phyloP scores from a whole-genome alignment of 2,888 invertebrate genomes.

The Melikaiella ostensackeni region DNA sequence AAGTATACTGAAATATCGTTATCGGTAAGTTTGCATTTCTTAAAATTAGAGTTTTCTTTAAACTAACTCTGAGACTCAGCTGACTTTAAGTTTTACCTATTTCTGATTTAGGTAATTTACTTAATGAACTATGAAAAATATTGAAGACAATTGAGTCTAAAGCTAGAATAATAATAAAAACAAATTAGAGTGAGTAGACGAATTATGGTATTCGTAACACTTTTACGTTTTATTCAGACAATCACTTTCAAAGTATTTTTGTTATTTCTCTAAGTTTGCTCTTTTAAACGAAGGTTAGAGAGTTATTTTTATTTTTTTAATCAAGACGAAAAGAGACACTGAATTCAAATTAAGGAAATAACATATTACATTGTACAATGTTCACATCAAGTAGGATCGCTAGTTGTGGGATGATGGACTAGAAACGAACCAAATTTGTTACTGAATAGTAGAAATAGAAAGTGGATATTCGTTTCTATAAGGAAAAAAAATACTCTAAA shows the following conservation, averaged over 20 bases:
- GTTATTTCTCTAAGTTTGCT: background rate
- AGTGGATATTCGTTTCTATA: background rate
- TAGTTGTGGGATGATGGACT: slow-evolving; percentile 3
- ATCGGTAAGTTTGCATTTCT: too few species aligned
- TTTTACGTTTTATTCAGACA: slow-evolving; percentile 28
- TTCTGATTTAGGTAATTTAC: slow-evolving; percentile 1
- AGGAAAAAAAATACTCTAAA: background rate
- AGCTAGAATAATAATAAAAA: background rate
- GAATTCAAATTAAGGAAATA: slow-evolving; percentile 16
- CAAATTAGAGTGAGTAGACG: slow-evolving; percentile 1
- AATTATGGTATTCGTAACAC: background rate
- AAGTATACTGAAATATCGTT: too few species aligned
- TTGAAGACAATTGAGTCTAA: background rate
- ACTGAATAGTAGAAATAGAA: background rate
- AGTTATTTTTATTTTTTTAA: slow-evolving; percentile 33
- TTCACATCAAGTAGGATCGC: slow-evolving; percentile 6
- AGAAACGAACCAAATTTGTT: slow-evolving; percentile 20
- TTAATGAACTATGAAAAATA: background rate
- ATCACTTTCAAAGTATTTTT: slow-evolving; percentile 21
- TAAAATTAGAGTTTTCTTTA: slow-evolving; percentile 1
- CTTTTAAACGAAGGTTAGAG: background rate
- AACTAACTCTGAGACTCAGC: slow-evolving; percentile 34
- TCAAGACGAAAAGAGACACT: background rate
- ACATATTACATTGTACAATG: background rate
- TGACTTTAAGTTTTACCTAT: slow-evolving; percentile 22